Conservation (phyloP, 2,113 vertebrate species). For the Burhinus oedicnemus region DNA sequence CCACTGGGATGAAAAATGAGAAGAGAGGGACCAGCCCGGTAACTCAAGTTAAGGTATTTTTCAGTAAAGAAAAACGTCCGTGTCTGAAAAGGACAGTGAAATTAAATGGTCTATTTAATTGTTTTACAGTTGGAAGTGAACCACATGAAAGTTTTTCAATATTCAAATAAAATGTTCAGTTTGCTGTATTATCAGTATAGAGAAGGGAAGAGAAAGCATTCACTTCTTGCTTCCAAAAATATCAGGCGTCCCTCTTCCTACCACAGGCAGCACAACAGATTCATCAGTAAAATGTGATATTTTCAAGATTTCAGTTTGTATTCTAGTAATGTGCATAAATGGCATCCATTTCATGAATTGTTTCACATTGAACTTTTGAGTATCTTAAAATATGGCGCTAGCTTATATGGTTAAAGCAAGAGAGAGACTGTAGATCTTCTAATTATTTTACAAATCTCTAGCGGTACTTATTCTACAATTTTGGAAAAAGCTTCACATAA, state of each 20-base stretch:
- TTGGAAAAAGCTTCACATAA: slow-evolving; percentile 22
- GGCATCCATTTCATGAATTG: slow-evolving; percentile 27
- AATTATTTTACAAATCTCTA: slow-evolving; percentile 35
- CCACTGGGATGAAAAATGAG: slow-evolving; percentile 96
- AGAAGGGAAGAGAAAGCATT: slow-evolving; percentile 62
- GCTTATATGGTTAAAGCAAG: not conserved
- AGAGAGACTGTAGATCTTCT: not conserved
- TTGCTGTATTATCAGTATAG: slow-evolving; percentile 41
- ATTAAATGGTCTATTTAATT: slow-evolving; percentile 14
- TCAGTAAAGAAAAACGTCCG: not conserved
- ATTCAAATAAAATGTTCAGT: slow-evolving; percentile 3
- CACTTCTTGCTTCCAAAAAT: slow-evolving; percentile 71
- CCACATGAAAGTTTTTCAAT: not conserved
- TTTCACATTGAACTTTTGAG: not conserved
- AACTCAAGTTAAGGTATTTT: slow-evolving; percentile 90
- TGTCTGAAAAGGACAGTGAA: slow-evolving; percentile 39
- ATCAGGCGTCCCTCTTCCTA: slow-evolving; percentile 57
- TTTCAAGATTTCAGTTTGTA: slow-evolving; percentile 51
- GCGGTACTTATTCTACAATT: not conserved
- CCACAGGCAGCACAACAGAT: slow-evolving; percentile 51
- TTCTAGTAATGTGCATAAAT: slow-evolving; percentile 45
- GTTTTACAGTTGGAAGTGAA: slow-evolving; percentile 26
- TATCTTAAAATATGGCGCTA: not conserved
- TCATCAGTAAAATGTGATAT: slow-evolving; percentile 50
- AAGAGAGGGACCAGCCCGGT: slow-evolving; percentile 97